Conservation (phyloP, 2,797 vertebrate species). For the Anabas testudineus region DNA sequence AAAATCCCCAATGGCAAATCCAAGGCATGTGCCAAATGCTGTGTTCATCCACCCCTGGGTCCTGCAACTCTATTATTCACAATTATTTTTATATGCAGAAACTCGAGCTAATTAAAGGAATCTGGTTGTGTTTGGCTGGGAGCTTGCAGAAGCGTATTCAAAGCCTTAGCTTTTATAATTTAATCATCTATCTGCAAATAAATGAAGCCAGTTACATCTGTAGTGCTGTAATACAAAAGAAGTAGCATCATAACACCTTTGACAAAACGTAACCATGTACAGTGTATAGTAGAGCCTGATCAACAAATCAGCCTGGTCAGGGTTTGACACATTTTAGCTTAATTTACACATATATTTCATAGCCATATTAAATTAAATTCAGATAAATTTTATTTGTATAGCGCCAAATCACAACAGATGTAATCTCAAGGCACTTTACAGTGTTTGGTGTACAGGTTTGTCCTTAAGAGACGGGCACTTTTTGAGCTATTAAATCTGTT, state of each 20-base stretch:
- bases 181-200: slow-evolving; percentile 52
- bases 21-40: slow-evolving; percentile 33
- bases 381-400: too few species aligned
- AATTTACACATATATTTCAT: too few species aligned
- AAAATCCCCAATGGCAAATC: slow-evolving; percentile 26
- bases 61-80: slow-evolving; percentile 50
- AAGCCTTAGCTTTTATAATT: slow-evolving; percentile 30
- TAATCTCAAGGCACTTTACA: too few species aligned
- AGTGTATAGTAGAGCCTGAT: not conserved
- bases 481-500: too few species aligned
- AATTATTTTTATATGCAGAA: slow-evolving; percentile 70
- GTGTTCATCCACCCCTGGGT: slow-evolving; percentile 49
- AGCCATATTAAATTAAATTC: too few species aligned
- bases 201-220: slow-evolving; percentile 34
- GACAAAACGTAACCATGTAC: slow-evolving; percentile 8
- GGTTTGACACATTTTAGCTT: too few species aligned
- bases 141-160: slow-evolving; percentile 50
- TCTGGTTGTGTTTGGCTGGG: slow-evolving; percentile 53
- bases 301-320: not conserved
- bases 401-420: too few species aligned
- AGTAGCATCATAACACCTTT: slow-evolving; percentile 4
- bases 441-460: too few species aligned
- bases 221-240: slow-evolving; percentile 23
- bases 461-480: too few species aligned
- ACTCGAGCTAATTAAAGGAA: slow-evolving; percentile 65